Percentiles rank a stretch among this genome's conserved stretches.
phyloP scores from a whole-genome alignment of 2,888 invertebrate genomes.

The Drosophila yooni region DNA sequence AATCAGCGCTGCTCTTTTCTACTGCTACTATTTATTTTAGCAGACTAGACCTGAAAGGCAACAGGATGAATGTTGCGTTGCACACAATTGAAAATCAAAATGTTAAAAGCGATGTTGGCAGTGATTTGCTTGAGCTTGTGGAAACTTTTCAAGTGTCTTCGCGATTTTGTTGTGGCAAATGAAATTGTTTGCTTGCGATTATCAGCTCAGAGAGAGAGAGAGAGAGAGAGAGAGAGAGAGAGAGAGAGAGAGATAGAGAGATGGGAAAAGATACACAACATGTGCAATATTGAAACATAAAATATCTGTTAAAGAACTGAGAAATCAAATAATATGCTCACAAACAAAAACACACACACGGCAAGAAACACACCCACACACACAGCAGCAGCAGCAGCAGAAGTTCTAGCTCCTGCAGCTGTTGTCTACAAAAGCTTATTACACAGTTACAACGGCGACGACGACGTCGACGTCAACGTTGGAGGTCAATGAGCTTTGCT shows the following conservation, averaged over 20 bases:
- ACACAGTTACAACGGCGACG: conserved; percentile 73
- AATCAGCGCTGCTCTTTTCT: conserved; percentile 39
- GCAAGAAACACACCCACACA: neutral
- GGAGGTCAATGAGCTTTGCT: conserved; percentile 80
- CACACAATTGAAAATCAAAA: conserved; percentile 36
- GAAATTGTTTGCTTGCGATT: neutral
- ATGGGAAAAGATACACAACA: conserved; percentile 10
- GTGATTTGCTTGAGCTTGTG: conserved; percentile 7
- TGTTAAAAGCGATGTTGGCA: conserved; percentile 4
- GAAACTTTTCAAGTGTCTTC: conserved; percentile 3
- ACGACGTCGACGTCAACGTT: conserved; percentile 33
- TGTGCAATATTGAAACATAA: conserved; percentile 34
- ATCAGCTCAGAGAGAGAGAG: neutral
- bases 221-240: too few relatives aligned
- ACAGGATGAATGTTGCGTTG: conserved; percentile 63
- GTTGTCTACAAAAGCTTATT: conserved; percentile 51
- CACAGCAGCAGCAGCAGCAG: conserved; percentile 3
- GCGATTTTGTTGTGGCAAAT: conserved; percentile 20
- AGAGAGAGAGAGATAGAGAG: too few relatives aligned
- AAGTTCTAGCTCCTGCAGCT: conserved; percentile 36
- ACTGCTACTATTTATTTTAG: neutral
- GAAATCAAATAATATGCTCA: conserved; percentile 44
- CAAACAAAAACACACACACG: neutral
- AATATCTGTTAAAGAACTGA: conserved; percentile 26
- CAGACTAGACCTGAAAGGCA: neutral